A percentile compares a stretch with the other conserved stretches of the same genome.
Evolutionary conservation across 2,888 invertebrate genomes (phyloP).

Genomic region (Macrophya alboannulata): DNA sequence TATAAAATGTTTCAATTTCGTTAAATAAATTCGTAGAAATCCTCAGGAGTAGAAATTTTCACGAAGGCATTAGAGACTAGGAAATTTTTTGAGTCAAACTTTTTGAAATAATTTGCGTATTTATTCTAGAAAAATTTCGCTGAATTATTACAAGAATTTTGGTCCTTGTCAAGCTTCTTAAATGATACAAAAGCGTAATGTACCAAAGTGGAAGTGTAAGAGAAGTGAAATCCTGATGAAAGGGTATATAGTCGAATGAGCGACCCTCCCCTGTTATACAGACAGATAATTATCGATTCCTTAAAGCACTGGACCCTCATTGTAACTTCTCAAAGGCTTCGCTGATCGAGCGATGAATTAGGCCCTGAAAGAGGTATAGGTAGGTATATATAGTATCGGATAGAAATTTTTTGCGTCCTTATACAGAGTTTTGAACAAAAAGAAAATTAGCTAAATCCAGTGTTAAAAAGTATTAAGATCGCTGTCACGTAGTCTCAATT

Average conservation of each 20-base stretch:
- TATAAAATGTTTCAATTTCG: no score
- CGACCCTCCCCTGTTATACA: not conserved
- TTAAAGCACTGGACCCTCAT: not conserved
- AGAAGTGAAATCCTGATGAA: not conserved
- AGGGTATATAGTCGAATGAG: not conserved
- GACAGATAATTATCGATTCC: slow-evolving; percentile 3
- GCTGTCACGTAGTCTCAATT: not conserved
- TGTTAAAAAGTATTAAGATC: slow-evolving; percentile 4
- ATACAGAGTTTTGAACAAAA: not conserved
- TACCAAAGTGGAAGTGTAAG: not conserved
- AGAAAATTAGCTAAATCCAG: slow-evolving; percentile 1
- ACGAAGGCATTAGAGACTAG: no score
- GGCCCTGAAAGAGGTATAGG: not conserved
- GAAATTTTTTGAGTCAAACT: no score
- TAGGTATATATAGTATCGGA: not conserved
- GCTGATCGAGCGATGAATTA: slow-evolving; percentile 16
- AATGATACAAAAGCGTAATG: no score
- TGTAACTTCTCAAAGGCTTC: slow-evolving; percentile 4
- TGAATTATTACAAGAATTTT: no score
- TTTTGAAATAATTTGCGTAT: no score
- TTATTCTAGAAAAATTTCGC: no score
- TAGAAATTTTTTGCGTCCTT: not conserved
- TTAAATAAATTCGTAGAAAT: no score
- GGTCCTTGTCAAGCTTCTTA: no score
- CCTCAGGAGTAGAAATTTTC: no score